These are phyloP conservation scores for Spinus olivaceus DNA, from an alignment of 2,797 vertebrate species.

Conservation along the genomic window DNA sequence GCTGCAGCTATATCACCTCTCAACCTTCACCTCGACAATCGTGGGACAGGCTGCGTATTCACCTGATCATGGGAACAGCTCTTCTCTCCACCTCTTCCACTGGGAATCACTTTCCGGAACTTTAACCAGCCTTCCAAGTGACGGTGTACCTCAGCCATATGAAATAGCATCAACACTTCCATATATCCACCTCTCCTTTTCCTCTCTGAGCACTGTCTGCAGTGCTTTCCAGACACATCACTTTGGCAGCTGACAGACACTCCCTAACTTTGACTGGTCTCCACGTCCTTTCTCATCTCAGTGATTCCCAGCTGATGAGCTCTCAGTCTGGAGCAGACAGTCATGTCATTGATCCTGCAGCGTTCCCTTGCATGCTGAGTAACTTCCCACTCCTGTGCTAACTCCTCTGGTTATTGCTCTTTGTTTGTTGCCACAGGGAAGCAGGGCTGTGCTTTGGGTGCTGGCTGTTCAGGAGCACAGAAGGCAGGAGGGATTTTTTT, in stretches of 20 bases:
- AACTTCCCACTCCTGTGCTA: neutral
- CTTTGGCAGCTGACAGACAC: slow-evolving; percentile 26
- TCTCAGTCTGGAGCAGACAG: slow-evolving; percentile 17
- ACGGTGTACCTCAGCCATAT: neutral
- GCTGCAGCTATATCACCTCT: neutral
- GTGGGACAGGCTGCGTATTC: neutral
- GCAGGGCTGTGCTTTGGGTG: neutral
- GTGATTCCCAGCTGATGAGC: slow-evolving; percentile 23
- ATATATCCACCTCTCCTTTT: neutral
- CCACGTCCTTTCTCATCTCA: slow-evolving; percentile 44
- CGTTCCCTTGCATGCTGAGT: neutral
- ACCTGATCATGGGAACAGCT: neutral
- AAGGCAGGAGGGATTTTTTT: neutral
- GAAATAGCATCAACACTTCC: neutral
- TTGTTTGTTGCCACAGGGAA: neutral
- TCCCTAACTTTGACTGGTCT: neutral
- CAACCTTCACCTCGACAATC: neutral
- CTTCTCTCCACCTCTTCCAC: neutral
- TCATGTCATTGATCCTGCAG: neutral
- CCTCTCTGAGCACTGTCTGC: neutral
- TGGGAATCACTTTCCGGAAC: neutral
- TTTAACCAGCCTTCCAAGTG: neutral
- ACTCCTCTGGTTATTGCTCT: neutral
- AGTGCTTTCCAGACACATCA: neutral
- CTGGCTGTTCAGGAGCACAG: neutral